A percentile compares a stretch with the other conserved stretches of the same genome.
phyloP scores from a whole-genome alignment of 2,797 vertebrate species.

The Crax fasciolata region DNA sequence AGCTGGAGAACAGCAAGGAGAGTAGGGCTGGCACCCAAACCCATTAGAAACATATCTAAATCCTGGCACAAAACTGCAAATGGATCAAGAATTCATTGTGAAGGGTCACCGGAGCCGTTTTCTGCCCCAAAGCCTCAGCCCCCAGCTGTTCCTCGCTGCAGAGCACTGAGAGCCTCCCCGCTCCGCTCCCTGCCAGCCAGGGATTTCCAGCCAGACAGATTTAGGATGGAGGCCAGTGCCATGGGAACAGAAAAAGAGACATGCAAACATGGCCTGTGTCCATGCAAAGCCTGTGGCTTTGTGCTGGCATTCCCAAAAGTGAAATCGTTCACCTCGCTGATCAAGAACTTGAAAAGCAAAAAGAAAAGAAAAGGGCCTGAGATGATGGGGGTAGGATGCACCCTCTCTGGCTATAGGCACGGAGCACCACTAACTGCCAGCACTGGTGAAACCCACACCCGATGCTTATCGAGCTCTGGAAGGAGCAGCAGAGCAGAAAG shows the following conservation, averaged over 20 bases:
- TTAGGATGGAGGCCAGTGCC: not conserved
- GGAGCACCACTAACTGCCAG: not conserved
- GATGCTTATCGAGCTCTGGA: not conserved
- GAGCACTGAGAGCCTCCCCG: rapidly evolving
- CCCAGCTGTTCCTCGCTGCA: not conserved
- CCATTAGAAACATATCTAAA: too few relatives aligned
- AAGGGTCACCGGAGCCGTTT: not conserved
- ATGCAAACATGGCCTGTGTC: not conserved
- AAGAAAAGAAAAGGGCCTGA: not conserved
- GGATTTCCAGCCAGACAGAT: not conserved
- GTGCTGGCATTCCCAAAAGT: not conserved
- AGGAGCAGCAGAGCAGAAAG: not conserved
- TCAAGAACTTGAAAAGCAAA: constrained; percentile 8
- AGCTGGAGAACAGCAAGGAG: not conserved
- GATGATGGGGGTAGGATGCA: not conserved
- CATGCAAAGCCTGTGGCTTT: not conserved
- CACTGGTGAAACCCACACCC: rapidly evolving
- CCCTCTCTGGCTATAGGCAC: not conserved
- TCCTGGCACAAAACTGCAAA: not conserved
- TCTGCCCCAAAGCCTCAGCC: not conserved
- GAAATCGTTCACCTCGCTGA: not conserved
- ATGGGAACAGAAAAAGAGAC: not conserved
- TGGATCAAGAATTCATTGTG: not conserved
- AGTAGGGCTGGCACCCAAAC: not conserved
- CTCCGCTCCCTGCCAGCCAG: not conserved